phyloP scores from a whole-genome alignment of 2,113 vertebrate genomes.

The Arizona elegans region DNA sequence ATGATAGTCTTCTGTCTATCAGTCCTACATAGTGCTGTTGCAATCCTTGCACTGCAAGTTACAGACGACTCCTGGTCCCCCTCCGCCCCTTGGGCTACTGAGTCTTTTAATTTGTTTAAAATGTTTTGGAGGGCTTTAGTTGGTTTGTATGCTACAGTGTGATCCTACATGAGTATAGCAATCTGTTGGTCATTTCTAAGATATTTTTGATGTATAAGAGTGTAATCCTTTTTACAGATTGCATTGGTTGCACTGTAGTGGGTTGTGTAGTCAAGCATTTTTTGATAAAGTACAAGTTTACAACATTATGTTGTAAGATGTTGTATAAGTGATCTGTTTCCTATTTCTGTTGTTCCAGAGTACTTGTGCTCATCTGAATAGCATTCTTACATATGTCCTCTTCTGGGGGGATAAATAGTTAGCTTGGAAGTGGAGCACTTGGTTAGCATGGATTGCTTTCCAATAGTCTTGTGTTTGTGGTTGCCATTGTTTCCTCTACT shows the following conservation, averaged over 20 bases:
- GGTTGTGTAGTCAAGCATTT: neutral
- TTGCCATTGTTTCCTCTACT: neutral
- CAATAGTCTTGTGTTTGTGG: neutral
- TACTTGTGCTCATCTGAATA: neutral
- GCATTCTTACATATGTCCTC: neutral
- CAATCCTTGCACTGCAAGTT: neutral
- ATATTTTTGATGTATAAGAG: neutral
- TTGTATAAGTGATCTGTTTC: neutral
- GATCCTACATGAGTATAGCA: neutral
- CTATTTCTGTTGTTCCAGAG: neutral
- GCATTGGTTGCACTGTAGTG: neutral
- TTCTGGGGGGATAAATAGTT: neutral
- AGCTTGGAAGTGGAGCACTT: neutral
- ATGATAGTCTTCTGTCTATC: neutral
- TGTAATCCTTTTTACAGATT: neutral
- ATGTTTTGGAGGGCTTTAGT: neutral
- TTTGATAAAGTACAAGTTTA: neutral
- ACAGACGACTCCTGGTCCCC: neutral
- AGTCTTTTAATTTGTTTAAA: neutral
- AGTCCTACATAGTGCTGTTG: neutral
- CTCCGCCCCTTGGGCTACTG: neutral
- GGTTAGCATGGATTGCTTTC: neutral
- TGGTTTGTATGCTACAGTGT: neutral
- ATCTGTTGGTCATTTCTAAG: neutral
- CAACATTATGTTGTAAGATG: neutral